Percentiles rank a stretch among this genome's conserved stretches.
These are phyloP conservation scores for Callipepla squamata DNA, from an alignment of 2,113 vertebrate genomes.

Conservation along the genomic window DNA sequence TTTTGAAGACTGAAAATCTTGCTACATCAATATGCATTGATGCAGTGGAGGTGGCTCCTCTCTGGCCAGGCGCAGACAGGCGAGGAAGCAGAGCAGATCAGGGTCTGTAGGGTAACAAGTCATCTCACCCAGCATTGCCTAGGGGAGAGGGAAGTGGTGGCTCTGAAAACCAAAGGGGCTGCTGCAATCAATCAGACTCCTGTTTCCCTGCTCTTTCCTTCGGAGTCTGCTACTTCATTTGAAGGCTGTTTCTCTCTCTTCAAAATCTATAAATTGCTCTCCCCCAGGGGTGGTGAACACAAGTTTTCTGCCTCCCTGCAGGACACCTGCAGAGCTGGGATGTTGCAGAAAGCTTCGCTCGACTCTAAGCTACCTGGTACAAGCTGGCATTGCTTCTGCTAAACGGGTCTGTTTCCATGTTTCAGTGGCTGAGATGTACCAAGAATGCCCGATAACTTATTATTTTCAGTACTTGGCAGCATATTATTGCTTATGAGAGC, in stretches of 20 bases:
- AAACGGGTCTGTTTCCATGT: not conserved
- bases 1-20: not conserved
- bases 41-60: not conserved
- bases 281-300: not conserved
- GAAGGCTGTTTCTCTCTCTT: not conserved
- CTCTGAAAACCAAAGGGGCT: not conserved
- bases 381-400: not conserved
- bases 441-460: not conserved
- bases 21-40: too few species aligned
- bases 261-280: not conserved
- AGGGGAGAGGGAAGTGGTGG: not conserved
- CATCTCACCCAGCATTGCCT: not conserved
- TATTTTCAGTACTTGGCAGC: not conserved
- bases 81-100: not conserved
- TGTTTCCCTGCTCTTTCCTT: not conserved
- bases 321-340: not conserved
- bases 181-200: not conserved
- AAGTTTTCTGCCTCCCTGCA: not conserved
- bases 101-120: not conserved
- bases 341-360: not conserved
- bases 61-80: not conserved
- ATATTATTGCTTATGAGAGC: not conserved
- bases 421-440: not conserved
- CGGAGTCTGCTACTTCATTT: not conserved
- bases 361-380: not conserved